phyloP scores from a whole-genome alignment of 2,113 vertebrate species.

The Otus sunia region DNA sequence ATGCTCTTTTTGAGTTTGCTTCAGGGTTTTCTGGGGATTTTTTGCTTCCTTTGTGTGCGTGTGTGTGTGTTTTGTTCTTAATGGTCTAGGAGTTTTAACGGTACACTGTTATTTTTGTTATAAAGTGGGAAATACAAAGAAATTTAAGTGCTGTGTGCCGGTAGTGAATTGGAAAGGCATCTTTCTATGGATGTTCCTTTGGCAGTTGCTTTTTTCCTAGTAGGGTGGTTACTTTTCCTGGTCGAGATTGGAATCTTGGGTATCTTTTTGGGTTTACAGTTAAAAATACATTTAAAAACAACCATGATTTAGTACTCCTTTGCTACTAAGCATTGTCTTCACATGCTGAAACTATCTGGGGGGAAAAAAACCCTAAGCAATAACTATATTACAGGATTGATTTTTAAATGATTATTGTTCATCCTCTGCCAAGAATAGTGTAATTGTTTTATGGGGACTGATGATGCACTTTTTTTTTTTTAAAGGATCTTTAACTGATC shows the following conservation, averaged over 20 bases:
- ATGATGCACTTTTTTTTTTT: background rate
- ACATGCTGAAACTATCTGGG: background rate
- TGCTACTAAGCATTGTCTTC: background rate
- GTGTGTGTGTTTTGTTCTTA: background rate
- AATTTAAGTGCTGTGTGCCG: background rate
- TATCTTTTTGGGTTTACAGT: background rate
- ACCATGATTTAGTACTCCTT: background rate
- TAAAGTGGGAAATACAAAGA: background rate
- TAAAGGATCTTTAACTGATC: background rate
- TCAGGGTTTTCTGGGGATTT: background rate
- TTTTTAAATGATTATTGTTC: background rate
- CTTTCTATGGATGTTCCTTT: background rate
- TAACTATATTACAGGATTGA: background rate
- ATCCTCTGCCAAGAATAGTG: background rate
- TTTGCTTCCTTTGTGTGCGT: accelerated
- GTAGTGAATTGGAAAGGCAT: background rate
- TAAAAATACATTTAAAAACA: background rate
- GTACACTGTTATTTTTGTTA: background rate
- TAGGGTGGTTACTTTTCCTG: background rate
- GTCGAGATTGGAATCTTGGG: background rate
- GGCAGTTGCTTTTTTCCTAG: background rate
- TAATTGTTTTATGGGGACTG: background rate
- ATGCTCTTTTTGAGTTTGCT: background rate
- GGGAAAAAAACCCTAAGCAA: background rate
- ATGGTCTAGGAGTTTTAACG: background rate